phyloP scores from a whole-genome alignment of 2,888 invertebrate species.

The Dynastes grantii region DNA sequence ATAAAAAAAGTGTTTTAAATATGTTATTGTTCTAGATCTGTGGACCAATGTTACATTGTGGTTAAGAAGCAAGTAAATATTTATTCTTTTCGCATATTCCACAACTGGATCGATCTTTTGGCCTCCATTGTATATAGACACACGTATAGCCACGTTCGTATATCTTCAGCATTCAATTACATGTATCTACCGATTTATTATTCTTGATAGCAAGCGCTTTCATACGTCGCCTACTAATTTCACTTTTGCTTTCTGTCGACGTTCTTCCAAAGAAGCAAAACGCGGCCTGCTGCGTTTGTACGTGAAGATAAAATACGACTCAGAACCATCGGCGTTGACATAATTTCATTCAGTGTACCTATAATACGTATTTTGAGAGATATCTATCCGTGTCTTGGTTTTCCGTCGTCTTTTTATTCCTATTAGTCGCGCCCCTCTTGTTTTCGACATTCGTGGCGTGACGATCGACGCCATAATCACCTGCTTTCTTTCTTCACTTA shows the following conservation, averaged over 20 bases:
- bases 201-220: conserved; percentile 7
- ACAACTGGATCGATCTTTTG: no score
- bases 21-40: no score
- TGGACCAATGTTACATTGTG: no score
- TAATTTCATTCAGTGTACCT: conserved; percentile 14
- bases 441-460: conserved; percentile 37
- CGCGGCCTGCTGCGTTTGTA: conserved; percentile 12
- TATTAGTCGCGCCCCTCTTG: conserved; percentile 27
- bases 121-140: background rate
- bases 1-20: no score
- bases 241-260: conserved; percentile 34
- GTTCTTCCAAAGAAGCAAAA: conserved; percentile 1
- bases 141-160: background rate
- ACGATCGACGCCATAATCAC: conserved; percentile 27
- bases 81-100: no score
- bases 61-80: no score
- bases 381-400: background rate
- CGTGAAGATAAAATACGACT: background rate
- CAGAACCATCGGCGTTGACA: conserved; percentile 27
- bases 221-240: conserved; percentile 35
- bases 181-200: conserved; percentile 27
- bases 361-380: no score
- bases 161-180: conserved; percentile 22
- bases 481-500: conserved; percentile 35
- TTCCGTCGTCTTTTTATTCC: conserved; percentile 8